Percentiles rank a stretch among this genome's conserved stretches.
These are phyloP conservation scores for Thamnophis sirtalis DNA, from an alignment of 2,113 vertebrate genomes.

Conservation along the genomic window DNA sequence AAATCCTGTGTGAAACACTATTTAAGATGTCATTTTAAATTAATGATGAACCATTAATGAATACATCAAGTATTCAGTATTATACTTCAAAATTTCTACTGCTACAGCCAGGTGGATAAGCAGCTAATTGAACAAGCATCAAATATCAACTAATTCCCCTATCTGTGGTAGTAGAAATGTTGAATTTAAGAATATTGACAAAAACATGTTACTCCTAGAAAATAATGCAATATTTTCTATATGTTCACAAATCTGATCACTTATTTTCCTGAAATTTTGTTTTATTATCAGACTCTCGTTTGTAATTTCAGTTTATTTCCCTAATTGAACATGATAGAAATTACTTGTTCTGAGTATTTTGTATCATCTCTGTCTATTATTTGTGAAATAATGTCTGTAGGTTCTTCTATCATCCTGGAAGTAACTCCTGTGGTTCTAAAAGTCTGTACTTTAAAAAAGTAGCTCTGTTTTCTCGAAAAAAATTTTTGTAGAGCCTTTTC, in stretches of 20 bases:
- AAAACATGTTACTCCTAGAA: neutral
- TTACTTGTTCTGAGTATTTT: neutral
- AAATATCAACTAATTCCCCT: neutral
- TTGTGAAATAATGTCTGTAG: neutral
- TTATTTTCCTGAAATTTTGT: neutral
- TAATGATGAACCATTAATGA: neutral
- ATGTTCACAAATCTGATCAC: neutral
- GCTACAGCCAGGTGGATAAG: neutral
- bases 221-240: neutral
- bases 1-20: neutral
- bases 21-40: neutral
- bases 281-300: neutral
- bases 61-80: neutral
- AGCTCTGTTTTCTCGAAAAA: neutral
- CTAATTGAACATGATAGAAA: neutral
- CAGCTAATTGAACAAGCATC: neutral
- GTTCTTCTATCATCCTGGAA: neutral
- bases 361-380: neutral
- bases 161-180: neutral
- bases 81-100: neutral
- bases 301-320: neutral
- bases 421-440: neutral
- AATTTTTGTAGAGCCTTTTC: neutral
- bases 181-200: neutral
- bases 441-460: neutral